Evolutionary conservation across 2,797 vertebrate species (phyloP).

Genomic region (Lycodopsis pacificus): DNA sequence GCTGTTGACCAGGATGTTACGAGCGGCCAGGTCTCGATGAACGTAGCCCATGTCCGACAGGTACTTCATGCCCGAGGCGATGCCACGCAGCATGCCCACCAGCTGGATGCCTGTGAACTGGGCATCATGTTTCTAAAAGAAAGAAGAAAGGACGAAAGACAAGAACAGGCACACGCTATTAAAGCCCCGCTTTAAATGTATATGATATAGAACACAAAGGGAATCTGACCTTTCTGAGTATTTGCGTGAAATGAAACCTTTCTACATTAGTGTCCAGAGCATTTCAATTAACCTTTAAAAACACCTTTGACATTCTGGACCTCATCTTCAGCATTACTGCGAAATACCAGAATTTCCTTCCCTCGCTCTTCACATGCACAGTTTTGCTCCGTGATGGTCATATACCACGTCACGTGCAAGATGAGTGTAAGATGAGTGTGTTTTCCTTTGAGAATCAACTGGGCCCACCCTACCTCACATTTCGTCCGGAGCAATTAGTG

Average conservation of each 20-base stretch:
- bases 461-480: slow-evolving; percentile 35
- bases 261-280: slow-evolving; percentile 34
- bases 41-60: slow-evolving; percentile 98
- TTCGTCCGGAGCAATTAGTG: slow-evolving; percentile 65
- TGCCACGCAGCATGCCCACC: slow-evolving; percentile 96
- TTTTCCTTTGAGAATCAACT: slow-evolving; percentile 64
- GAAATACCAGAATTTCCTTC: slow-evolving; percentile 47
- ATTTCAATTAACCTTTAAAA: slow-evolving; percentile 75
- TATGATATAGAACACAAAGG: slow-evolving; percentile 20
- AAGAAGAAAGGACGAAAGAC: slow-evolving; percentile 23
- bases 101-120: slow-evolving; percentile 99
- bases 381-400: slow-evolving; percentile 27
- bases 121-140: slow-evolving; percentile 93
- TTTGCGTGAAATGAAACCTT: slow-evolving; percentile 57
- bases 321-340: slow-evolving; percentile 46
- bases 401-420: slow-evolving; percentile 28
- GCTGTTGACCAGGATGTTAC: slow-evolving; percentile 97
- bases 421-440: slow-evolving; percentile 45
- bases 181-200: slow-evolving; percentile 26
- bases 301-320: slow-evolving; percentile 59
- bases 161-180: neutral
- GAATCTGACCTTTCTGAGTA: slow-evolving; percentile 63
- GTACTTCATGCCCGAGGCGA: slow-evolving; percentile 98
- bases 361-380: slow-evolving; percentile 15
- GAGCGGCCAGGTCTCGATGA: slow-evolving; percentile 94